Percentiles rank a stretch among this genome's conserved stretches.
phyloP scores from a whole-genome alignment of 2,888 invertebrate species.

The Andrena marginata region DNA sequence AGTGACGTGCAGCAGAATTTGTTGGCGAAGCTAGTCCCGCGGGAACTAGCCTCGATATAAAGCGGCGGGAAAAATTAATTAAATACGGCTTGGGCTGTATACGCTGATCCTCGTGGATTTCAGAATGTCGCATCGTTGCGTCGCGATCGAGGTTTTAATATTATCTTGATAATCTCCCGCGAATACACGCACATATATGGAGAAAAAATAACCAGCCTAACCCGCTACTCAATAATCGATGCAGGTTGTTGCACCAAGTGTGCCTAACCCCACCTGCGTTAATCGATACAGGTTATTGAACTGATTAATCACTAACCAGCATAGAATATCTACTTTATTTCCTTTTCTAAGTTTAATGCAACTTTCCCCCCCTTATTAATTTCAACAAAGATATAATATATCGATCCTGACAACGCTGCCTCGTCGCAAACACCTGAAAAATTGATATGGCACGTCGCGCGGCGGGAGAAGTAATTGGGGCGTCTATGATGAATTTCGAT shows the following conservation, averaged over 20 bases:
- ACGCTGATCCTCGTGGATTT: background rate
- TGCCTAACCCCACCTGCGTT: constrained; percentile 31
- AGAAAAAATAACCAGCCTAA: constrained; percentile 51
- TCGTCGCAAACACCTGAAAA: background rate
- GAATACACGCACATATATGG: constrained; percentile 21
- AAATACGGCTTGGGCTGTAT: background rate
- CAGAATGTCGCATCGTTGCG: background rate
- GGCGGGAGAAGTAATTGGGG: constrained; percentile 34
- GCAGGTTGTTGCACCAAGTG: constrained; percentile 63
- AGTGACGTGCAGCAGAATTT: background rate
- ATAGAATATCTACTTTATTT: background rate
- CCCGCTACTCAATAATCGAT: constrained; percentile 62
- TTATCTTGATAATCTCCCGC: constrained; percentile 43
- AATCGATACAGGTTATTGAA: constrained; percentile 56
- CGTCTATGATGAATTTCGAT: constrained; percentile 36
- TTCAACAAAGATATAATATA: background rate
- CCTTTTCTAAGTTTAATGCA: background rate
- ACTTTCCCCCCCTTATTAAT: background rate
- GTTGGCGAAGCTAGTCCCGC: background rate
- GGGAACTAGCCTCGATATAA: background rate
- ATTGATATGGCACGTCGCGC: background rate
- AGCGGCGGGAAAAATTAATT: background rate
- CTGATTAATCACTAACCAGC: constrained; percentile 22
- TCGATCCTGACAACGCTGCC: too few species aligned
- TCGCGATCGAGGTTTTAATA: constrained; percentile 30